phyloP scores from a whole-genome alignment of 2,797 vertebrate species.

The Morus bassanus region DNA sequence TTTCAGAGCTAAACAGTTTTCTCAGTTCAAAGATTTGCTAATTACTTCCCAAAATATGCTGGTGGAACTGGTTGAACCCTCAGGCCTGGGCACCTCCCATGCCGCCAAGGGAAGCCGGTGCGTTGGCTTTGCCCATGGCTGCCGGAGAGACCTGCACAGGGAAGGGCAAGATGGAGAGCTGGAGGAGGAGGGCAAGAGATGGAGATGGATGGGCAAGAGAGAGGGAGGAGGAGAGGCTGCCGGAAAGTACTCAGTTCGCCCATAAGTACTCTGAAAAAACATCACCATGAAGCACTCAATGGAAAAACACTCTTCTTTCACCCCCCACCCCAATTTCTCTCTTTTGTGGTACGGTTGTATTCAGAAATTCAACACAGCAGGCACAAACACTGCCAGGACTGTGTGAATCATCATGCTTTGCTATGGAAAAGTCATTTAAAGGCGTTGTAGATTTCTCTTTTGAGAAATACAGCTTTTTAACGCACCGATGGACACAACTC shows the following conservation, averaged over 20 bases:
- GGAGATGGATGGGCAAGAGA: not conserved
- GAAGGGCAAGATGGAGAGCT: not conserved
- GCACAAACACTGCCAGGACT: not conserved
- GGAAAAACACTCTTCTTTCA: not conserved
- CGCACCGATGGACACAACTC: not conserved
- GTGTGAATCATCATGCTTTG: not conserved
- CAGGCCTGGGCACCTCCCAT: not conserved
- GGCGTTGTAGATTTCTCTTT: no score
- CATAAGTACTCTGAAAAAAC: not conserved
- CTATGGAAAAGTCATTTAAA: not conserved
- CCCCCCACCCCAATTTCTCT: not conserved
- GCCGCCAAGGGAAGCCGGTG: rapidly evolving
- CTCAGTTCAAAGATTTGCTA: not conserved
- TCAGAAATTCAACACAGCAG: not conserved
- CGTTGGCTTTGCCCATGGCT: not conserved
- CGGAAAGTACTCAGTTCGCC: not conserved
- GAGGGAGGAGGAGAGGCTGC: not conserved
- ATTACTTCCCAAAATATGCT: not conserved
- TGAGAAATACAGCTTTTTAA: not conserved
- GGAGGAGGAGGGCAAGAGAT: not conserved
- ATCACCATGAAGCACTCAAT: not conserved
- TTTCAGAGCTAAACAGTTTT: not conserved
- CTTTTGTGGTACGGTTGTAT: rapidly evolving
- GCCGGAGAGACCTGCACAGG: not conserved
- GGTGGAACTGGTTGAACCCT: not conserved